Conservation (phyloP, 2,113 vertebrate species). For the Xyrauchen texanus region DNA sequence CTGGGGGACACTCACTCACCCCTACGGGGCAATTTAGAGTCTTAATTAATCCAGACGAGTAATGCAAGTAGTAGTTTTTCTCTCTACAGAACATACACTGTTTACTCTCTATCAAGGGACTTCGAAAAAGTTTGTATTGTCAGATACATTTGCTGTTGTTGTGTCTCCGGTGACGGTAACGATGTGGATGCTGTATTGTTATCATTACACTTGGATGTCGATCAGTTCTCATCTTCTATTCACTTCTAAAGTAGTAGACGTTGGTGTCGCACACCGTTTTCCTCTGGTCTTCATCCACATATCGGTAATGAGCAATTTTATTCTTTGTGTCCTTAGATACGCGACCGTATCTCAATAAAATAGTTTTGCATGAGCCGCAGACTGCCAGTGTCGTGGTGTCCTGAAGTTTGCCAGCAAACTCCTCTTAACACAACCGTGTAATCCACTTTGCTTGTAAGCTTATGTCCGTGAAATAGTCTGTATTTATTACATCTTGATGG, state of each 20-base stretch:
- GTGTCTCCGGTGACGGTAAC: too few relatives aligned
- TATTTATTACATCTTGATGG: conserved; percentile 2
- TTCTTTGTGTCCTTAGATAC: conserved; percentile 7
- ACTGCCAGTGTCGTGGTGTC: conserved; percentile 5
- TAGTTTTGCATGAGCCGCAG: conserved; percentile 1
- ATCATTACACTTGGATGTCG: not conserved
- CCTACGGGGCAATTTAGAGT: too few relatives aligned
- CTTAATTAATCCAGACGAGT: too few relatives aligned
- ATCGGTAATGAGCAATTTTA: not conserved
- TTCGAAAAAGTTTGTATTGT: too few relatives aligned
- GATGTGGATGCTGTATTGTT: too few relatives aligned
- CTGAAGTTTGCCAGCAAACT: conserved; percentile 25
- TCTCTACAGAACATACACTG: too few relatives aligned
- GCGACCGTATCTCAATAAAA: not conserved
- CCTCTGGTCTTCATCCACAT: conserved; percentile 17
- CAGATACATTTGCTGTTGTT: too few relatives aligned
- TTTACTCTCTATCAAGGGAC: too few relatives aligned
- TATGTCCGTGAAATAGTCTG: conserved; percentile 10
- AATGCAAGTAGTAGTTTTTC: too few relatives aligned
- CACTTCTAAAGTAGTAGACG: not conserved
- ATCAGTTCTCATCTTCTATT: conserved; percentile 1
- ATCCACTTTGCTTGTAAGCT: conserved; percentile 1
- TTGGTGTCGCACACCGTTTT: not conserved
- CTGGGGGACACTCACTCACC: too few relatives aligned
- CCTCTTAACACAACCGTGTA: not conserved